phyloP scores from a whole-genome alignment of 2,888 invertebrate genomes.

The Chalcosyrphus nemorum region DNA sequence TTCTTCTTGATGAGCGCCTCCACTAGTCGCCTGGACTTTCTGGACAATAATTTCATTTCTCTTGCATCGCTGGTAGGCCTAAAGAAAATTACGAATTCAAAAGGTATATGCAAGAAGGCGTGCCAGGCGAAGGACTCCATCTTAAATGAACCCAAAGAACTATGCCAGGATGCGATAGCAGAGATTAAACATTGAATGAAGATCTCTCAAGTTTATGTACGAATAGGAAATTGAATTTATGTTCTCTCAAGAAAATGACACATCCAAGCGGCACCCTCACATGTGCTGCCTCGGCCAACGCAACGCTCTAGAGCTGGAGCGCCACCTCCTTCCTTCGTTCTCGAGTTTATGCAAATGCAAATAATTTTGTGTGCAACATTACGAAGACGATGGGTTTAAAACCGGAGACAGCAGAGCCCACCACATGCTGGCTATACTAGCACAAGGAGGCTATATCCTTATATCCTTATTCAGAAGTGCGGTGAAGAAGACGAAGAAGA shows the following conservation, averaged over 20 bases:
- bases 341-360: constrained; percentile 70
- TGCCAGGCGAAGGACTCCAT: constrained; percentile 51
- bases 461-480: constrained; percentile 43
- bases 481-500: constrained; percentile 70
- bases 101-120: constrained; percentile 46
- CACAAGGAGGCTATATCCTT: too few relatives aligned
- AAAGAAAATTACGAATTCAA: not conserved
- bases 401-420: constrained; percentile 8
- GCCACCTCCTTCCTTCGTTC: not conserved
- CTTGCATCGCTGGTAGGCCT: constrained; percentile 16
- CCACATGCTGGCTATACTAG: constrained; percentile 44
- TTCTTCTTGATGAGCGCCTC: constrained; percentile 30
- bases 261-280: constrained; percentile 53
- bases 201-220: constrained; percentile 69
- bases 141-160: constrained; percentile 57
- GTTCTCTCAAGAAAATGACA: constrained; percentile 72
- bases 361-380: constrained; percentile 71
- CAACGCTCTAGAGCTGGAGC: not conserved
- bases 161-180: constrained; percentile 52
- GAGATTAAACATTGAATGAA: constrained; percentile 71
- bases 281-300: constrained; percentile 37
- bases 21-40: constrained; percentile 63
- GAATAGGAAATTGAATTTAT: constrained; percentile 73
- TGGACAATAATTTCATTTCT: constrained; percentile 52
- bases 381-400: constrained; percentile 57